Base-by-base conservation (phyloP, 2,888 invertebrate species). In the Penaeus monodon region DNA sequence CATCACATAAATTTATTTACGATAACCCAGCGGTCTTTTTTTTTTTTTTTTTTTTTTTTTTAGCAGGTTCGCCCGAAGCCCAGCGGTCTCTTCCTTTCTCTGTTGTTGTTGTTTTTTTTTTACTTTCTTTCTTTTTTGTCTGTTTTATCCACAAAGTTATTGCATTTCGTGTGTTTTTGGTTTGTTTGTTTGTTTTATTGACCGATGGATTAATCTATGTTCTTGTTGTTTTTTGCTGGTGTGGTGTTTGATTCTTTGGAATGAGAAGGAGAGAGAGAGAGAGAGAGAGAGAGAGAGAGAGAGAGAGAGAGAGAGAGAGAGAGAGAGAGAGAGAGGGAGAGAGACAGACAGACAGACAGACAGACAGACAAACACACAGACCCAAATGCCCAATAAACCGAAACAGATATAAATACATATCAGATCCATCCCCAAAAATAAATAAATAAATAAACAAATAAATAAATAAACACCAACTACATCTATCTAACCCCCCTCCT, bases 261-360 rank as follows among this genome's bases (percentile, higher is more conserved):
- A 27, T 24, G 24, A 27, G 66, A 27, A 12, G 4, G 66, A 24
- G 24, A 66, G 24, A 66, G 27, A 66, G 66, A 66, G 66, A 66
- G 66, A 66, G 66, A 66, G 66, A 66, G 66, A 66, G 66, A 66
- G 66, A 66, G 66, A 66, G 66, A 66, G 66, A 66, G 66, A 66
- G 66, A 66, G 66, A 66, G 66, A 66, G 66, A 66, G 66, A 66
- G 10, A 66, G 38, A 44, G 38, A 44, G 38, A 44, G 38, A 44
- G 38, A 44, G 38, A 44, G 7, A 44, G 38, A 38, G 38, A 38
- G 38, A 38, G 38, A 38, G 38, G 6, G 24, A 66, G 66, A 66
- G 66, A 66, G 66, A 66, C 7, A 73, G 73, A 73, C n/a, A 73
- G 73, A 73, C 7, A 73, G 73, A 73, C 7, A 73, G 73, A 57